Base-by-base conservation (phyloP, 2,888 invertebrate genomes). In the Elaeidobius kamerunicus region DNA sequence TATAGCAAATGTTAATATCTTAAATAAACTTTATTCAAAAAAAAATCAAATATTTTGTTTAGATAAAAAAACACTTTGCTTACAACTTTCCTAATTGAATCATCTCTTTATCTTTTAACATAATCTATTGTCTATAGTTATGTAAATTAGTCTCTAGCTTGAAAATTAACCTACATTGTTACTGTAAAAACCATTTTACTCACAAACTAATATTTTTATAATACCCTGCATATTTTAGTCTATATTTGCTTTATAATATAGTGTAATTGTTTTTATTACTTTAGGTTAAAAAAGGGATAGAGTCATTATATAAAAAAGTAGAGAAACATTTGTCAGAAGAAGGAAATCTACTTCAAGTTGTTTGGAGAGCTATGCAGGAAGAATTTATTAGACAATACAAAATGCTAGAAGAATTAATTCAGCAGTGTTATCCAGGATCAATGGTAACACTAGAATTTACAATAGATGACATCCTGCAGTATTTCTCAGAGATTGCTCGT, bases 311-410 rank as follows among this genome's bases (percentile, higher is more conserved):
- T 74, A 88, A 88, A 73, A 95, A 94, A 73, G 94, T 98, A 49
- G 98, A 98, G 72, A 98, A 98, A 76, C 97, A 99, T 75, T 78
- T 98, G 38, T 92, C 91, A 67, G 95, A 95, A 74, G 92, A 93
- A 74, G 90, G 91, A 71, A 95, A 93, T 68, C 78, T 96, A 59
- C 78, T 95, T 65, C 91, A 92, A 81, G 98, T 99, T 43, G 98
- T 99, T 52, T 99, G 99, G 99, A 84, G 94, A 69, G 92, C 95
- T 65, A 97, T 99, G 97, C 97, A 98, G 78, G 94, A 97, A 73
- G 97, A 98, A 78, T 98, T 99, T 75, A 90, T 99, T 64, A 86
- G 89, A 63, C 98, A 98, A 73, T 94, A 97, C 75, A 92, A 91
- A 72, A 84, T 88, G 64, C 84, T 97, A 63, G 93, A 96, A 75